These are phyloP conservation scores for Hemibagrus wyckioides DNA, from an alignment of 2,113 vertebrate genomes.

Conservation along the genomic window DNA sequence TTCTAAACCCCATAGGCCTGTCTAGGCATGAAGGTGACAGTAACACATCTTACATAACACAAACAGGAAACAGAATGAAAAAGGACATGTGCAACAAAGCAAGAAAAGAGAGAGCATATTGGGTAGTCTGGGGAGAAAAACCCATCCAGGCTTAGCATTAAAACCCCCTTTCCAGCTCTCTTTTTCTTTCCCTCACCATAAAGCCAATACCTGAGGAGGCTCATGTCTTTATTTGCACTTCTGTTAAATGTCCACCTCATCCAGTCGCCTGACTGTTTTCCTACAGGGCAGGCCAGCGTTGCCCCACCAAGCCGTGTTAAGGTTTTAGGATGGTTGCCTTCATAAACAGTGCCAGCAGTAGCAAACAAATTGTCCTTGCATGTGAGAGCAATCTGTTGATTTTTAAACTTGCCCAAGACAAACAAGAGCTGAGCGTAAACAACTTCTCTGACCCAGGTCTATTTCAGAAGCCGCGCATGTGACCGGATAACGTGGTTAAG, in stretches of 20 bases:
- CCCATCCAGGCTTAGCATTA: neutral
- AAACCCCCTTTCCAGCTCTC: neutral
- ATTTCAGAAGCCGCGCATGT: slow-evolving; percentile 54
- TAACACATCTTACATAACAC: slow-evolving; percentile 29
- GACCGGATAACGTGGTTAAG: slow-evolving; percentile 60
- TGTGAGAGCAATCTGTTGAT: slow-evolving; percentile 69
- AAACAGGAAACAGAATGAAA: slow-evolving; percentile 12
- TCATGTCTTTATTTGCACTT: slow-evolving; percentile 12
- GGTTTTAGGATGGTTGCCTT: slow-evolving; percentile 13
- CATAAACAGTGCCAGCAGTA: slow-evolving; percentile 60
- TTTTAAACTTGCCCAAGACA: slow-evolving; percentile 59
- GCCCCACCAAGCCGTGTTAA: neutral
- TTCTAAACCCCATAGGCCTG: slow-evolving; percentile 34
- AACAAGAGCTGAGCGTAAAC: slow-evolving; percentile 56
- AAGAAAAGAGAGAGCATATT: neutral
- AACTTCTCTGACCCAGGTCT: slow-evolving; percentile 51
- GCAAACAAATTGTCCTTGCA: slow-evolving; percentile 72
- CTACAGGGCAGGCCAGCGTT: neutral
- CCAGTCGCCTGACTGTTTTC: slow-evolving; percentile 39
- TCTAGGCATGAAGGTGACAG: slow-evolving; percentile 34
- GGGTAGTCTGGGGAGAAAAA: neutral
- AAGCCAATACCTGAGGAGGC: neutral
- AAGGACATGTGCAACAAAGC: neutral
- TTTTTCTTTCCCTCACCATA: neutral
- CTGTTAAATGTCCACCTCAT: slow-evolving; percentile 27